Evolutionary conservation across 2,888 invertebrate genomes (phyloP), one percentile per base, ranked within the genome.

Genomic region (Ernsta delagoae): DNA sequence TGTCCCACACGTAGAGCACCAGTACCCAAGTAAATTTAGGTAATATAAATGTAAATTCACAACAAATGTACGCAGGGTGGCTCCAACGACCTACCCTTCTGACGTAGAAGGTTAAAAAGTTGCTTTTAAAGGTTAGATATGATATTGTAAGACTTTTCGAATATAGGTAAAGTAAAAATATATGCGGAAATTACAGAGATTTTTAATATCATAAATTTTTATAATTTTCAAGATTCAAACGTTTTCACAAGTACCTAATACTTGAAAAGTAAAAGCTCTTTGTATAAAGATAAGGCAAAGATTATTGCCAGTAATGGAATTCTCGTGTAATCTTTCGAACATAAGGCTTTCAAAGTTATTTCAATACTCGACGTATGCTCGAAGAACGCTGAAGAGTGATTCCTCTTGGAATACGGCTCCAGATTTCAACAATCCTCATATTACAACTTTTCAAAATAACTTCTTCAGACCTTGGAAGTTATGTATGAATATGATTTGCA

Each of bases 221-320:
- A 39, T 7, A 39, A 39, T 6, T 39, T 39, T 39, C 16, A 53
- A 53, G 39, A 4, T 39, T 36, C 11, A 16, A 6, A 6, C 9
- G 50, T 12, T 24, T 63, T 41, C 5, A 6, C 53, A 39, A n/a
- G 24, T 63, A 54, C 8, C 50, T 43, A 43, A 45, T 5, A 53
- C 56, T 36, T 56, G 1, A 6, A n/a, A 43, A 54, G 24, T 43
- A 39, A 6, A 31, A 31, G 54, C 45, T 16, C 50, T 50, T 61
- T 67, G 16, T 56, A 11, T 61, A 16, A 57, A 45, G 57, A 45
- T 45, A 48, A 59, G 24, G 34, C 48, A 5, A 11, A 59, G 59
- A 48, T 31, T 24, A 56, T 34, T 8, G 16, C 50, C 68, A 68
- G 62, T 68, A 68, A 68, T 68, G 68, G 62, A 62, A 62, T 68